Conservation (phyloP, 2,113 vertebrate species). For the Rhinolophus ferrumequinum region DNA sequence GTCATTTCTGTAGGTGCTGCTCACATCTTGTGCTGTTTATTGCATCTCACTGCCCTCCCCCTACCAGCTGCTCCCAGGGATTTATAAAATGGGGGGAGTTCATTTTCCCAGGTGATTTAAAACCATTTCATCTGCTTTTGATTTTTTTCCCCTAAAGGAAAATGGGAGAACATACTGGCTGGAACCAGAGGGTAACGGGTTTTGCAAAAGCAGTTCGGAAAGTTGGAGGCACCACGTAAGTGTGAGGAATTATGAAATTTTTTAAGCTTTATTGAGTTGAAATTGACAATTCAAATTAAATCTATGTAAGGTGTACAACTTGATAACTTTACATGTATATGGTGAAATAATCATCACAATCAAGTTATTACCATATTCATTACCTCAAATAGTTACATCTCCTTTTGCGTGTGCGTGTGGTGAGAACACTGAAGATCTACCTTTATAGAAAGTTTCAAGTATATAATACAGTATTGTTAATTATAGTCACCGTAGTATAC, state of each 20-base stretch:
- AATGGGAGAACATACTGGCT: not conserved
- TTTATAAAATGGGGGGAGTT: not conserved
- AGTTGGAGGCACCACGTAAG: not conserved
- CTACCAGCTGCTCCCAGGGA: not conserved
- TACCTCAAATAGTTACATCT: too few species aligned
- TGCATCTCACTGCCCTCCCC: not conserved
- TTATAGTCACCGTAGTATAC: too few species aligned
- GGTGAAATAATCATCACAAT: not conserved
- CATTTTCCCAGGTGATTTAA: not conserved
- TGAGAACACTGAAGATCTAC: not conserved
- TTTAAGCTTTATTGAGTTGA: not conserved
- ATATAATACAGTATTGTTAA: not conserved
- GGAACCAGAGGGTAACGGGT: not conserved
- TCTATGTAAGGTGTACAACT: not conserved
- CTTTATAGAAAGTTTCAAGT: not conserved
- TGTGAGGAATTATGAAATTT: not conserved
- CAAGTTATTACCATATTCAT: not conserved
- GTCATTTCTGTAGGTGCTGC: rapidly evolving
- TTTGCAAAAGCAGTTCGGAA: not conserved
- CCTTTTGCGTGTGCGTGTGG: not conserved
- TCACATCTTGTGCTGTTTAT: not conserved
- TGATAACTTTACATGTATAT: not conserved
- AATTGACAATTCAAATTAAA: not conserved
- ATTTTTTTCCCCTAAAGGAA: not conserved
- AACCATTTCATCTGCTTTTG: not conserved